Evolutionary conservation across 2,888 invertebrate species (phyloP).

Genomic region (Endomychus coccineus): DNA sequence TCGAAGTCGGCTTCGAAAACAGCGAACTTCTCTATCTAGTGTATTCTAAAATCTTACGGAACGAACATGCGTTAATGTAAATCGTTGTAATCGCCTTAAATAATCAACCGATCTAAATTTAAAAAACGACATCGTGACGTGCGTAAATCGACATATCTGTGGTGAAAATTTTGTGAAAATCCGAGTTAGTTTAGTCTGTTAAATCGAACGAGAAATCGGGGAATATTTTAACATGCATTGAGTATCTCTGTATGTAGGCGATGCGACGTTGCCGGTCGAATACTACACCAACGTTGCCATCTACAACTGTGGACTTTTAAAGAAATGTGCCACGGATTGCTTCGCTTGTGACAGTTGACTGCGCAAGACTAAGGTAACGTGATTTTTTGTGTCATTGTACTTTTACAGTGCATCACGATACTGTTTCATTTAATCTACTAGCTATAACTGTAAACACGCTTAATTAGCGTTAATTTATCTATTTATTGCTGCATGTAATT

Average conservation of each 20-base stretch:
- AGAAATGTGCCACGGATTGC: slow-evolving; percentile 30
- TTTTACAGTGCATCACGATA: slow-evolving; percentile 15
- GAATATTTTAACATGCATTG: slow-evolving; percentile 38
- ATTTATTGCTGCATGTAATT: no score
- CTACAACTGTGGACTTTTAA: slow-evolving; percentile 17
- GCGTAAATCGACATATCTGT: slow-evolving; percentile 16
- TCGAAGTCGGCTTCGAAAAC: slow-evolving; percentile 22
- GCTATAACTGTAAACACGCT: no score
- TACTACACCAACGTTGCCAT: slow-evolving; percentile 29
- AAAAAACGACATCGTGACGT: slow-evolving; percentile 25
- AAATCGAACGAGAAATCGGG: slow-evolving; percentile 29
- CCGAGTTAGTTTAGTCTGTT: slow-evolving; percentile 22
- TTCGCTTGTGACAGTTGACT: slow-evolving; percentile 34
- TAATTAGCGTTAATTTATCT: no score
- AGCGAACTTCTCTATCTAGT: slow-evolving; percentile 18
- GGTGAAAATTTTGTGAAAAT: slow-evolving; percentile 31
- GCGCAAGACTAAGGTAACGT: slow-evolving; percentile 37
- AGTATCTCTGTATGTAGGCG: slow-evolving; percentile 35
- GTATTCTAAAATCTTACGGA: slow-evolving; percentile 15
- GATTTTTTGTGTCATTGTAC: slow-evolving; percentile 36
- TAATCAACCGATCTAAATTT: slow-evolving; percentile 22
- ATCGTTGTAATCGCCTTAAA: slow-evolving; percentile 21
- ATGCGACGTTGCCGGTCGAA: slow-evolving; percentile 32
- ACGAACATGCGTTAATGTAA: slow-evolving; percentile 11
- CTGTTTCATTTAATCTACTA: no score